Base-by-base conservation (phyloP, 1,140 invertebrate species). In the Neocloeon triangulifer region DNA sequence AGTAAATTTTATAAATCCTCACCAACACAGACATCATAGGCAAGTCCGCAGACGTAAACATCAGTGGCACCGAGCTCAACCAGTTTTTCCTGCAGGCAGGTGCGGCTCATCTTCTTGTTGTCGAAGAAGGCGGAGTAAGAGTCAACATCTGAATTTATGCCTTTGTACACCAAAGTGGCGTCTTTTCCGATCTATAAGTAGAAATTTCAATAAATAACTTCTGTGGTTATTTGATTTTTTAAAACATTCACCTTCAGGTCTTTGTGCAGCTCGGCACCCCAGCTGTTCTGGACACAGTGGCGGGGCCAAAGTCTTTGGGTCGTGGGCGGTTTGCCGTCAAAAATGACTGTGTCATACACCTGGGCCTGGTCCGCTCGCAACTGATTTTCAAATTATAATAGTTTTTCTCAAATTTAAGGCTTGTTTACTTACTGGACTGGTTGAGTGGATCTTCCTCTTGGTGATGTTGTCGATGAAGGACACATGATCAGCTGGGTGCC, bases 71-170 rank as follows among this genome's bases (percentile, higher is more conserved):
- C 69, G 40, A 73, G 69, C 45, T 70, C 56, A 25, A 71, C 64
- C 21, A 98, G 56, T 47, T 91, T 73, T 2, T 65, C 61, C 37
- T 70, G 68, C n/a, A 97, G 54, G 13, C 73, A 73, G 4, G 89
- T 96, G 43, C 88, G 69, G 2, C 74, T 76, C 18, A 85, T 50
- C 51, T 84, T 85, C 48, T 82, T 78, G 56, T 96, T 96, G 54
- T 97, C 91, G 76, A 79, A 92, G 58, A 98, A 97, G 10, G 91
- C 92, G 0, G 88, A 95, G 54, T 97, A 97, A 1, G 85, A 91
- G 49, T 97, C 92, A 7, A 95, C 78, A 39, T 91, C 80, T 0
- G 88, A 73, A 51, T 92, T 81, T 3, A 79, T 86, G 12, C 92
- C 89, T 56, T 95, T 96, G 51, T 86, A 79, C 22, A 94, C 72